Conservation (phyloP, 2,888 invertebrate genomes). For the Pristionchus exspectatus region DNA sequence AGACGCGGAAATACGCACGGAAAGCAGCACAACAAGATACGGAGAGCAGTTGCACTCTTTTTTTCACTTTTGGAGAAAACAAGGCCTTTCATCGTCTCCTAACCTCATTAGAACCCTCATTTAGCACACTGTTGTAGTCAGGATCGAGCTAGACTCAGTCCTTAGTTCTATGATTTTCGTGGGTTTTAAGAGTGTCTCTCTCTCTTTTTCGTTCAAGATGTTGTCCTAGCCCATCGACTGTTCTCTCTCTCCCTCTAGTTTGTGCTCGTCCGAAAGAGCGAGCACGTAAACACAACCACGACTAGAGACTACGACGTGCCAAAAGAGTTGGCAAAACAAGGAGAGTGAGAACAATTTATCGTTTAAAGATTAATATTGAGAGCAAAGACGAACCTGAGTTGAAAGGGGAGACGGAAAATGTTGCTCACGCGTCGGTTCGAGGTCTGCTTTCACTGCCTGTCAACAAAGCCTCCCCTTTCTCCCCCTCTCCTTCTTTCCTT, state of each 20-base stretch:
- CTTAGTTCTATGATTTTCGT: not conserved
- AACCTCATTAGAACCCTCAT: not conserved
- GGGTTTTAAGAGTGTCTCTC: too few species aligned
- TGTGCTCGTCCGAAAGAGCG: not conserved
- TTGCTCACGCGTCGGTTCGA: not conserved
- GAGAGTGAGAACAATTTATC: not conserved
- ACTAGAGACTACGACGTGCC: conserved; percentile 31
- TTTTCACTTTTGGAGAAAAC: not conserved
- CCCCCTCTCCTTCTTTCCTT: too few species aligned
- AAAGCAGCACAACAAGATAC: not conserved
- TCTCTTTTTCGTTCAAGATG: not conserved
- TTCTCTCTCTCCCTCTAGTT: not conserved
- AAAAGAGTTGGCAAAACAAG: not conserved
- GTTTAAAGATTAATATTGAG: not conserved
- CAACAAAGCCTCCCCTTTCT: not conserved
- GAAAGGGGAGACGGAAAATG: not conserved
- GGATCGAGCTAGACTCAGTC: too few species aligned
- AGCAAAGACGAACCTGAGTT: not conserved
- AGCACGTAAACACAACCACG: not conserved
- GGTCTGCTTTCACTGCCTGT: not conserved
- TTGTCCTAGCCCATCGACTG: not conserved
- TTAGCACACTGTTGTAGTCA: not conserved
- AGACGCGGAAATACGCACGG: not conserved
- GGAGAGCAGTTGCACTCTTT: not conserved
- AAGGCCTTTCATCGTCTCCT: not conserved